Evolutionary conservation across 2,113 vertebrate species (phyloP).

Genomic region (Anthoscopus minutus): DNA sequence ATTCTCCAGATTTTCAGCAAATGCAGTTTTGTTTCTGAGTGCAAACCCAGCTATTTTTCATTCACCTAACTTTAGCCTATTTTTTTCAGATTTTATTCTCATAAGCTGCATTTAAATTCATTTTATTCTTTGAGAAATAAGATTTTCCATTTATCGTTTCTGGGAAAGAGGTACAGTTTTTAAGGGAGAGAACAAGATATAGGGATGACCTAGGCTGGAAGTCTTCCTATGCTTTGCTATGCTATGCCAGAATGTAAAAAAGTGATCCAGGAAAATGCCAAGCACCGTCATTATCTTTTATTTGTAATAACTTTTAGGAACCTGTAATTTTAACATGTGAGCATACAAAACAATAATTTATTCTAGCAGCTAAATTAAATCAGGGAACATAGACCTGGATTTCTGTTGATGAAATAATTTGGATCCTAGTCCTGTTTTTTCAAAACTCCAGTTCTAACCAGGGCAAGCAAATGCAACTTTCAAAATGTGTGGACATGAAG

Average conservation of each 20-base stretch:
- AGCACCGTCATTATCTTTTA: neutral
- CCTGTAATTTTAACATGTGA: neutral
- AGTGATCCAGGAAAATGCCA: neutral
- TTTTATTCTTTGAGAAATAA: neutral
- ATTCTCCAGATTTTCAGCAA: neutral
- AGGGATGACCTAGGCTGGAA: neutral
- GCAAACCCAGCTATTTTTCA: neutral
- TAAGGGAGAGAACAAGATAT: neutral
- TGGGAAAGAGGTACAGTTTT: neutral
- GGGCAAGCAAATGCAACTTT: accelerated
- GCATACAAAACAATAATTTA: neutral
- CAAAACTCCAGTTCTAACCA: neutral
- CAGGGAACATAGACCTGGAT: neutral
- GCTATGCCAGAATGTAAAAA: neutral
- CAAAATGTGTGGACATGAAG: neutral
- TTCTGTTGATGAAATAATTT: neutral
- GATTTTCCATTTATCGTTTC: neutral
- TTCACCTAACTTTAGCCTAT: neutral
- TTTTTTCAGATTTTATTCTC: neutral
- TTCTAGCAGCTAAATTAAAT: neutral
- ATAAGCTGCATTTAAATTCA: neutral
- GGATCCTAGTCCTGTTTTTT: neutral
- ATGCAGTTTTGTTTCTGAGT: neutral
- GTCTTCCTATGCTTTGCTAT: neutral
- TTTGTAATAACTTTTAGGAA: neutral